Conservation (phyloP, 1,140 invertebrate genomes). For the Brachionus angularis region DNA sequence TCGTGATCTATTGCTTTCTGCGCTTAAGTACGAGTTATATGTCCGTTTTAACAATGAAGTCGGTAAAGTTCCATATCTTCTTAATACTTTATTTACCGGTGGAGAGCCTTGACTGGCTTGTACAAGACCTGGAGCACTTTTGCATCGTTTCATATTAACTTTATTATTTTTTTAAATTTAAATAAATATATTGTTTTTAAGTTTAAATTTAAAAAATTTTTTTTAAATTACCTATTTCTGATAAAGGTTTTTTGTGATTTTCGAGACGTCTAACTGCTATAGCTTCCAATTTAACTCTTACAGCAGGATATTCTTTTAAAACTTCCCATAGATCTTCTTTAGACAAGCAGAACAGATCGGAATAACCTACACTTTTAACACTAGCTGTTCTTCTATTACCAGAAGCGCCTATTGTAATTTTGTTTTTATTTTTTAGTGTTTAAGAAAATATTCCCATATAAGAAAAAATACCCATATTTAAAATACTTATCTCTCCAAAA, state of each 20-base stretch:
- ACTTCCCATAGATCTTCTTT: constrained; percentile 99
- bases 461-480: constrained; percentile 98
- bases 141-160: constrained; percentile 87
- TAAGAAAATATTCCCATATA: constrained; percentile 61
- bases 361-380: constrained; percentile 93
- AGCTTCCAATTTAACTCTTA: constrained; percentile 87
- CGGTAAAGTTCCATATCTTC: constrained; percentile 27
- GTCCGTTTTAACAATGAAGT: constrained; percentile 24
- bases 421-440: not conserved
- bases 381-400: constrained; percentile 48
- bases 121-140: constrained; percentile 86
- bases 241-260: constrained; percentile 85
- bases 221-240: constrained; percentile 72
- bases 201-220: not conserved
- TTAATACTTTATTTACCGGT: not conserved
- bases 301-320: constrained; percentile 93
- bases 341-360: constrained; percentile 92
- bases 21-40: constrained; percentile 5
- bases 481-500: constrained; percentile 98
- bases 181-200: not conserved
- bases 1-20: not conserved
- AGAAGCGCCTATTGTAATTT: not conserved
- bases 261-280: constrained; percentile 92
- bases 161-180: not conserved
- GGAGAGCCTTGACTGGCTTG: constrained; percentile 70